phyloP scores from a whole-genome alignment of 2,113 vertebrate species.

The Nycticryphes semicollaris region DNA sequence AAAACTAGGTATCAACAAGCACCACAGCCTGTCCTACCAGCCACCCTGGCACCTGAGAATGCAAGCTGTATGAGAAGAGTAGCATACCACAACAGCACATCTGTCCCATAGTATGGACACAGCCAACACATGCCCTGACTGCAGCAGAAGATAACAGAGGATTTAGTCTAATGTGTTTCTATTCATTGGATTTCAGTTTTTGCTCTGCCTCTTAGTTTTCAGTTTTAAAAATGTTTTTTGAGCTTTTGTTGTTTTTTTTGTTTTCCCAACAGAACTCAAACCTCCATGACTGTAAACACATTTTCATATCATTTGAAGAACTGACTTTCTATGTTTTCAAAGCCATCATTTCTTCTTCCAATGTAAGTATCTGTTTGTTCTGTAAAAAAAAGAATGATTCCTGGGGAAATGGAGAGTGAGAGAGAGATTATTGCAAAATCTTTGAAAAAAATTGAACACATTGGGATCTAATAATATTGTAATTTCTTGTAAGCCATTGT shows the following conservation, averaged over 20 bases:
- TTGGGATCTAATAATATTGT: neutral
- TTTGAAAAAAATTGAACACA: neutral
- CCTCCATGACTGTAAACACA: neutral
- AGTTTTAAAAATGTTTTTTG: neutral
- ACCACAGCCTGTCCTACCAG: neutral
- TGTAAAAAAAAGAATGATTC: neutral
- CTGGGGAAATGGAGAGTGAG: neutral
- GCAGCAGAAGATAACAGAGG: neutral
- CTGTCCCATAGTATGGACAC: neutral
- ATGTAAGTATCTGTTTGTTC: neutral
- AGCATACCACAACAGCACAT: neutral
- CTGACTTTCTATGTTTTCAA: neutral
- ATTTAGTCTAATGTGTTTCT: neutral
- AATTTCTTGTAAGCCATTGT: neutral
- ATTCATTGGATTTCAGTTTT: neutral
- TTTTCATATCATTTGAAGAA: neutral
- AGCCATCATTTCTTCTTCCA: neutral
- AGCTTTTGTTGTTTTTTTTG: neutral
- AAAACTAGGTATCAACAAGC: neutral
- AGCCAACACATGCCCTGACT: neutral
- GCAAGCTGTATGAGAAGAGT: neutral
- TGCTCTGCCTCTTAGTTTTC: neutral
- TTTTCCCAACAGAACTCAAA: neutral
- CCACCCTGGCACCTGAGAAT: neutral
- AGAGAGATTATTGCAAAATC: neutral